Evolutionary conservation across 2,113 vertebrate species (phyloP).

Genomic region (Terrapene triunguis): DNA sequence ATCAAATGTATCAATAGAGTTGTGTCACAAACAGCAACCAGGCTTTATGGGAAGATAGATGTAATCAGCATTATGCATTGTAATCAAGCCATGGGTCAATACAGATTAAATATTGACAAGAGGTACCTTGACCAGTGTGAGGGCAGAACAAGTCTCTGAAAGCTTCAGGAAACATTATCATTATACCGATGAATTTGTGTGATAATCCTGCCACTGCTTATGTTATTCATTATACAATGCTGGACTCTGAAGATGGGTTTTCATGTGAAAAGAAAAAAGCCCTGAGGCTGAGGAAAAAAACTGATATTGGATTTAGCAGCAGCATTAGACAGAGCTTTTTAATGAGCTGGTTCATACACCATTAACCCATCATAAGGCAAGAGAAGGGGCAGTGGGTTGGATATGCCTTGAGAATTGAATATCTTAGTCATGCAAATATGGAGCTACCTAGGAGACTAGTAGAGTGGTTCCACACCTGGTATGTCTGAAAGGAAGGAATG

Average conservation of each 20-base stretch:
- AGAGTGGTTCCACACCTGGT: background rate
- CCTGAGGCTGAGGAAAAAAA: background rate
- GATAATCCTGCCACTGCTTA: background rate
- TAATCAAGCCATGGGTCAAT: constrained; percentile 52
- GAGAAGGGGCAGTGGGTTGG: background rate
- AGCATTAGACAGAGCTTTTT: background rate
- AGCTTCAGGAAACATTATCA: constrained; percentile 29
- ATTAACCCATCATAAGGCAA: constrained; percentile 19
- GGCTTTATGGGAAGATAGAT: constrained; percentile 54
- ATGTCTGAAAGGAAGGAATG: too few relatives aligned
- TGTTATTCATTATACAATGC: background rate
- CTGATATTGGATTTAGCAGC: constrained; percentile 43
- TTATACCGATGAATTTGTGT: constrained; percentile 3
- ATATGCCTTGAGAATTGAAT: background rate
- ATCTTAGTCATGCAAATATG: background rate
- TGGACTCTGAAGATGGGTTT: constrained; percentile 14
- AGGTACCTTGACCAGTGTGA: background rate
- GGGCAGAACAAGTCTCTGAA: constrained; percentile 4
- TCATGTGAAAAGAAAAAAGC: background rate
- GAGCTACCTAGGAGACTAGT: fast-evolving
- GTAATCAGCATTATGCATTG: constrained; percentile 40
- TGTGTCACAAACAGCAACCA: constrained; percentile 43
- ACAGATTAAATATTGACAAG: constrained; percentile 73
- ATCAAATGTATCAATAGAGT: constrained; percentile 52
- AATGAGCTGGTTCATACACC: constrained; percentile 21